Percentiles rank a stretch among this genome's conserved stretches.
Evolutionary conservation across 2,113 vertebrate genomes (phyloP).

Genomic region (Capreolus pygargus): DNA sequence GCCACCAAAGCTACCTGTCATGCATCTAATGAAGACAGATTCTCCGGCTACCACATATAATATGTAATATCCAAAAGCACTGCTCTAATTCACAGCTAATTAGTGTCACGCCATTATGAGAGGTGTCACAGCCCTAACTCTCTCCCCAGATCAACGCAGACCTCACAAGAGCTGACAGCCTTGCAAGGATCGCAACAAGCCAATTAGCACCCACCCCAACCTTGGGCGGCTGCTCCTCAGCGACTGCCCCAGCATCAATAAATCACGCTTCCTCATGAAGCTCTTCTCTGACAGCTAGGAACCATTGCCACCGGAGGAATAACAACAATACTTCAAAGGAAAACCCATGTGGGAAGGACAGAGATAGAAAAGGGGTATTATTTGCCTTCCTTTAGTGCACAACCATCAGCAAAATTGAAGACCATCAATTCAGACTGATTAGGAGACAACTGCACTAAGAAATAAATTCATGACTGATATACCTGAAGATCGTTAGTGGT

Average conservation of each 20-base stretch:
- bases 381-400: neutral
- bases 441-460: neutral
- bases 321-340: constrained; percentile 46
- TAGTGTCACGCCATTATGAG: constrained; percentile 53
- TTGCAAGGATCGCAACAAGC: constrained; percentile 28
- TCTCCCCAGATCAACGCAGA: constrained; percentile 41
- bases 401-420: constrained; percentile 57
- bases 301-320: neutral
- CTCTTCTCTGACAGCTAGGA: constrained; percentile 45
- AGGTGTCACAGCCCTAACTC: constrained; percentile 45
- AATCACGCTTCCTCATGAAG: constrained; percentile 36
- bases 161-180: constrained; percentile 47
- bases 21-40: constrained; percentile 68
- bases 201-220: constrained; percentile 56
- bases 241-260: constrained; percentile 13
- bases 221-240: neutral
- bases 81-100: constrained; percentile 69
- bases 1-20: constrained; percentile 63
- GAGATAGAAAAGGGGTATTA: constrained; percentile 1
- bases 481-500: neutral
- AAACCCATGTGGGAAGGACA: neutral
- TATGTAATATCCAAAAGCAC: constrained; percentile 58
- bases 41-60: constrained; percentile 46
- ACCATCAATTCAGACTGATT: constrained; percentile 52
- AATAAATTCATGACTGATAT: constrained; percentile 24